phyloP scores from a whole-genome alignment of 2,888 invertebrate genomes.

The Platycnemis pennipes region DNA sequence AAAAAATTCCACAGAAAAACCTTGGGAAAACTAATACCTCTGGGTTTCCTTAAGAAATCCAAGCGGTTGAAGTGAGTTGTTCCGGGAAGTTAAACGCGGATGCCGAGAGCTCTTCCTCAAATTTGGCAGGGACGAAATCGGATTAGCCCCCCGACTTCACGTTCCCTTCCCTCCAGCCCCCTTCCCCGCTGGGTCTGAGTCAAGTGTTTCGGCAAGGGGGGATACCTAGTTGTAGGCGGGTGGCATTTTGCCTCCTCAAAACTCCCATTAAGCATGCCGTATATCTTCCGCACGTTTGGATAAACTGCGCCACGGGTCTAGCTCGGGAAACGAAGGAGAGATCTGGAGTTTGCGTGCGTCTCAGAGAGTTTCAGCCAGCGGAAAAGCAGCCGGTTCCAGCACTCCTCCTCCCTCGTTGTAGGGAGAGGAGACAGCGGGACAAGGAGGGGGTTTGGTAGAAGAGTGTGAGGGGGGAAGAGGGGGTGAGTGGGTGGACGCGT shows the following conservation, averaged over 20 bases:
- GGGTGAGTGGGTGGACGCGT: too few species aligned
- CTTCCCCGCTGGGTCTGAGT: not conserved
- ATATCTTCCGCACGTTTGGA: not conserved
- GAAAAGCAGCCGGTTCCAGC: not conserved
- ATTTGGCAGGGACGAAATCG: not conserved
- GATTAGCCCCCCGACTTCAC: not conserved
- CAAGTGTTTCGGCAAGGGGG: not conserved
- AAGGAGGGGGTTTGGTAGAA: not conserved
- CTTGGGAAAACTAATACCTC: too few species aligned
- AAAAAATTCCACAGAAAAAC: too few species aligned
- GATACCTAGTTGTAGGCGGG: not conserved
- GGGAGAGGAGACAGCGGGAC: not conserved
- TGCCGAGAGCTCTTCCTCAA: not conserved
- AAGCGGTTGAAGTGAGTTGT: too few species aligned
- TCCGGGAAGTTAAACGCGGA: too few species aligned
- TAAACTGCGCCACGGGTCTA: not conserved
- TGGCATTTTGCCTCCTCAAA: not conserved
- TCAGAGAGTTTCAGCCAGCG: not conserved
- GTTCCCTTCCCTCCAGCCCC: not conserved
- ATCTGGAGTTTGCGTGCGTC: not conserved
- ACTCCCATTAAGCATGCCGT: constrained; percentile 9
- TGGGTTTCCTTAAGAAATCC: not conserved
- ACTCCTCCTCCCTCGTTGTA: not conserved
- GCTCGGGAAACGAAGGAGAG: not conserved
- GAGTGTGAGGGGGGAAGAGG: not conserved